Evolutionary conservation across 2,113 vertebrate species (phyloP), one percentile per base, ranked within the genome.

Genomic region (Embiotoca jacksoni): DNA sequence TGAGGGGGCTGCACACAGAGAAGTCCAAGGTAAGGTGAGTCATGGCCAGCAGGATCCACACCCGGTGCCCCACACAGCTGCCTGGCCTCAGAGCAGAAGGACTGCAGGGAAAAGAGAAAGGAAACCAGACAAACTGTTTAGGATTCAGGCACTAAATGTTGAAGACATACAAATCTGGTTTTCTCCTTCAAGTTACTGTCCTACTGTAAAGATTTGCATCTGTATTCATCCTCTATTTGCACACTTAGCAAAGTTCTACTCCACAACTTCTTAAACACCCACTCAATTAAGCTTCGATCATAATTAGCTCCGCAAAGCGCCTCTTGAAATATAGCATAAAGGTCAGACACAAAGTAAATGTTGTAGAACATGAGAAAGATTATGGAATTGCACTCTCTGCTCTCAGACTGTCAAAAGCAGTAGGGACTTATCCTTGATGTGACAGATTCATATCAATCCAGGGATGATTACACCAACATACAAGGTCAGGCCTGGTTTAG

Each of bases 1-100:
- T 87, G 52, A 92, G 82, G 57, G 94, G 93, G 65, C 93, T 93
- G 86, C 95, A 94, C 69, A 89, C 77, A 3, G 92, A 94, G 72
- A 95, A 91, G 92, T 96, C 94, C 92, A 95, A 85, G 73, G 94
- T 94, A 81, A 95, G 92, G 88, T 96, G 94, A 69, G 95, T 92
- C 90, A 95, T 91, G 57, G 94, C 93, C 63, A 96, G 83, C 65
- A 95, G 90, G 79, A 95, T 93, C 95, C 95, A 96, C 76, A 94
- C 87, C 83, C 93, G 90, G 65, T 94, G 93, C 56, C 93, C 93
- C 84, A 93, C 88, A 56, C 89, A 87, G 90, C 90, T 88, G 72
- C 91, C 83, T 71, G 91, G 90, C 91, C 88, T 92, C 84, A 86
- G 58, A 79, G 91, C 92, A 85, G 92, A 91, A 52, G 91, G 88